Conservation (phyloP, 2,113 vertebrate genomes). For the Microtus ochrogaster region DNA sequence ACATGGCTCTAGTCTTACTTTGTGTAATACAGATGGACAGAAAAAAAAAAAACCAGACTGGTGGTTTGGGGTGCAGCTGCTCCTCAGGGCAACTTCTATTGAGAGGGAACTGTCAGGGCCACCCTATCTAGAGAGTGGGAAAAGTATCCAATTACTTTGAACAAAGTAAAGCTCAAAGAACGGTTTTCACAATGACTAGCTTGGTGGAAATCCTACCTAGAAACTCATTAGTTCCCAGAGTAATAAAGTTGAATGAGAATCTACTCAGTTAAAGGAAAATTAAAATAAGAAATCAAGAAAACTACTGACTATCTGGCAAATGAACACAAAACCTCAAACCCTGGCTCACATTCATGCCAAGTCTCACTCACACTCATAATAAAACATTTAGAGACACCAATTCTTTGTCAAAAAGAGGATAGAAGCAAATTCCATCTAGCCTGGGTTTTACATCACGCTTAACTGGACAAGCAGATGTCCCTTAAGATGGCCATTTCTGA, state of each 20-base stretch:
- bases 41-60: not conserved
- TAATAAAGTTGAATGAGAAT: conserved; percentile 69
- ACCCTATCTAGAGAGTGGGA: conserved; percentile 5
- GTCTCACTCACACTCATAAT: conserved; percentile 20
- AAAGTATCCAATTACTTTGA: conserved; percentile 64
- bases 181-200: conserved; percentile 53
- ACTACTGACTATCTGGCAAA: conserved; percentile 59
- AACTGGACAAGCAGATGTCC: not conserved
- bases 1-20: conserved; percentile 40
- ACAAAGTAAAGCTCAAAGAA: conserved; percentile 64
- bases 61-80: not conserved
- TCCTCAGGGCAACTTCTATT: conserved; percentile 62
- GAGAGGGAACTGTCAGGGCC: conserved; percentile 37
- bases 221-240: conserved; percentile 63
- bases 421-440: not conserved
- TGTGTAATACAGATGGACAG: conserved; percentile 69
- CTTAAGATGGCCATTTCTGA: conserved; percentile 6
- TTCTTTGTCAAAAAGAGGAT: conserved; percentile 35
- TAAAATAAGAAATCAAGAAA: conserved; percentile 79
- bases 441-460: not conserved
- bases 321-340: conserved; percentile 44
- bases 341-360: conserved; percentile 3
- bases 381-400: conserved; percentile 21
- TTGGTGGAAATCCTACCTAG: conserved; percentile 54
- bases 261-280: conserved; percentile 69